Evolutionary conservation across 2,888 invertebrate genomes (phyloP), one percentile per base, ranked within the genome.

Genomic region (Schizaphis graminum): DNA sequence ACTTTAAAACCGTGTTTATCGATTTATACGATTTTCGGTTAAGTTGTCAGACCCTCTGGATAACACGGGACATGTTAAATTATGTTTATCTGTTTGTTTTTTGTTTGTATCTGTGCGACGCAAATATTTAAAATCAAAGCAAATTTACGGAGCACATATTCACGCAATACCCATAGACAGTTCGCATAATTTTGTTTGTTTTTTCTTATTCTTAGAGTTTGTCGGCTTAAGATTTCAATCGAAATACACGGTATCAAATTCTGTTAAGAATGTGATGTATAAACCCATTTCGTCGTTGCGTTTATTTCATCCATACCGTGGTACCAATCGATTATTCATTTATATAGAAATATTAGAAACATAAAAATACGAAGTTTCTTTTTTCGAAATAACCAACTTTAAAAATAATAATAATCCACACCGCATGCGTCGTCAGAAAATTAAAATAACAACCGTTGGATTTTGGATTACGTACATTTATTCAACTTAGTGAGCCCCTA

Each of bases 11-110:
- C 47, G 24, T 47, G 49, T 90, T 67, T 67, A 90, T 90, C 90
- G 90, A 90, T 90, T 90, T 26, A 49, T n/a, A 47, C 77, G 77
- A 77, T 77, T 90, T 90, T 41, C 44, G 41, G 56, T 28, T 28
- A 89, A 89, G 57, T 89, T 57, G 57, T 56, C n/a, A 35, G 24
- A 24, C 35, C 49, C 11, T 44, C 28, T 16, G 41, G 41, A 44
- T 57, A 89, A 56, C 35, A 35, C 44, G 28, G 28, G 21, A 16
- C 35, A n/a, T 35, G 88, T 49, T 53, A 88, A 88, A 88, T 53
- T 88, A 88, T 53, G 49, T 88, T 53, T 53, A 88, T 88, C 53
- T 49, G 53, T 35, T 16, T 67, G 28, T 28, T 28, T 47, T 8
- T 44, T 86, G 44, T 86, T 28, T 28, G 47, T 28, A 86, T 86